Conservation (phyloP, 2,888 invertebrate species). For the Miltochrista miniata region DNA sequence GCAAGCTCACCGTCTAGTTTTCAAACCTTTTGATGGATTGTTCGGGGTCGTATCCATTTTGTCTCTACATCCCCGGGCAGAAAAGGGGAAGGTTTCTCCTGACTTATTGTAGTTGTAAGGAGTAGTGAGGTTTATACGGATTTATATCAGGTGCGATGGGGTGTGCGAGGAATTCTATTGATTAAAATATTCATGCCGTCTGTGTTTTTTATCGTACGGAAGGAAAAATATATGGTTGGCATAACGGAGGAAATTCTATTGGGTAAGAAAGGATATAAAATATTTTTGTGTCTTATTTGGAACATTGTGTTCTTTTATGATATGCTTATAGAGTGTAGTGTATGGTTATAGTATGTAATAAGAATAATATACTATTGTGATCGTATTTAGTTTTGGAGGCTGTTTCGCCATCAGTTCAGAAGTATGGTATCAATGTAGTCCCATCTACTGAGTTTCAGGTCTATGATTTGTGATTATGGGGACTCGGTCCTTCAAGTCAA, state of each 20-base stretch:
- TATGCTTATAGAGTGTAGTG: background rate
- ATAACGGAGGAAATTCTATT: background rate
- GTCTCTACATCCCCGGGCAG: conserved; percentile 42
- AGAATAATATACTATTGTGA: no score
- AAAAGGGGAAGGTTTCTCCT: conserved; percentile 39
- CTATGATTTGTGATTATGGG: no score
- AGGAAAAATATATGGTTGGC: conserved; percentile 1
- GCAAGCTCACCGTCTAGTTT: conserved; percentile 62
- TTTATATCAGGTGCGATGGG: conserved; percentile 37
- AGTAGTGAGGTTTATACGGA: conserved; percentile 36
- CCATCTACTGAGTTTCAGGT: no score
- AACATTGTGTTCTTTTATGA: background rate
- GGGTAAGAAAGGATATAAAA: background rate
- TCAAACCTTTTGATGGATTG: conserved; percentile 72
- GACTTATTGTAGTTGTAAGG: conserved; percentile 43
- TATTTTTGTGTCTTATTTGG: background rate
- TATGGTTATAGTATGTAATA: background rate
- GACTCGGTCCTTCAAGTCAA: no score
- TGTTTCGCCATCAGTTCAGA: no score
- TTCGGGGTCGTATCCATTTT: conserved; percentile 54
- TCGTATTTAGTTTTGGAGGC: no score
- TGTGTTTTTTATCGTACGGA: conserved; percentile 5
- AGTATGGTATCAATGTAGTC: no score
- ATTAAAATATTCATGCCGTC: conserved; percentile 8
- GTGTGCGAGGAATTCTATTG: conserved; percentile 4